Conservation (phyloP, 2,888 invertebrate species). For the Protonemura montana region DNA sequence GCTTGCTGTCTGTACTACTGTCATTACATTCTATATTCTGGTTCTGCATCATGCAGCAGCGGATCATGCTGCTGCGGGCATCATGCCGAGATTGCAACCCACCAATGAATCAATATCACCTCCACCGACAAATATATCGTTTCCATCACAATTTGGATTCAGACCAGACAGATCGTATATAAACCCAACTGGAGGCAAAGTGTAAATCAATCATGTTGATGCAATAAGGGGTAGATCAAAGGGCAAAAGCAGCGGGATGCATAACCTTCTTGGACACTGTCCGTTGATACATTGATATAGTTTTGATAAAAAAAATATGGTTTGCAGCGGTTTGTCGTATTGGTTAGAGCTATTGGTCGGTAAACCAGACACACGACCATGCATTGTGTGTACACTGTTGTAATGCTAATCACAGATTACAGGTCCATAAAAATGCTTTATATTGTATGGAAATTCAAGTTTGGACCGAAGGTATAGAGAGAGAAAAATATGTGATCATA, state of each 20-base stretch:
- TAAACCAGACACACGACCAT: no score
- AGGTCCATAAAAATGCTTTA: no score
- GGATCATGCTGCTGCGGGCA: neutral
- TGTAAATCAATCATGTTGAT: slow-evolving; percentile 22
- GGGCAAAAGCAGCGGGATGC: neutral
- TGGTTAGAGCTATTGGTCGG: no score
- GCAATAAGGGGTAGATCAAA: neutral
- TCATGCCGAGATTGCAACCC: neutral
- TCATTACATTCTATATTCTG: neutral
- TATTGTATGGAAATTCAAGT: no score
- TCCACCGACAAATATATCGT: slow-evolving; percentile 24
- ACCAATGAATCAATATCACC: slow-evolving; percentile 24
- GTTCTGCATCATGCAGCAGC: neutral
- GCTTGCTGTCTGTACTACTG: neutral
- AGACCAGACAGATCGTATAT: slow-evolving; percentile 17
- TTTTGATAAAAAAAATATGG: no score
- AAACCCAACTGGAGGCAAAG: neutral
- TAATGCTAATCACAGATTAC: no score
- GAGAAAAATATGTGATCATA: no score
- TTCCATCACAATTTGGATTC: slow-evolving; percentile 26
- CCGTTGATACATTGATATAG: no score
- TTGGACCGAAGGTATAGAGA: no score
- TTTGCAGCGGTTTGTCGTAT: no score
- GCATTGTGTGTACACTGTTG: no score
- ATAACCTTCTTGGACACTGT: neutral